These are phyloP conservation scores for Danio choprae DNA, from an alignment of 2,797 vertebrate genomes.

Conservation along the genomic window DNA sequence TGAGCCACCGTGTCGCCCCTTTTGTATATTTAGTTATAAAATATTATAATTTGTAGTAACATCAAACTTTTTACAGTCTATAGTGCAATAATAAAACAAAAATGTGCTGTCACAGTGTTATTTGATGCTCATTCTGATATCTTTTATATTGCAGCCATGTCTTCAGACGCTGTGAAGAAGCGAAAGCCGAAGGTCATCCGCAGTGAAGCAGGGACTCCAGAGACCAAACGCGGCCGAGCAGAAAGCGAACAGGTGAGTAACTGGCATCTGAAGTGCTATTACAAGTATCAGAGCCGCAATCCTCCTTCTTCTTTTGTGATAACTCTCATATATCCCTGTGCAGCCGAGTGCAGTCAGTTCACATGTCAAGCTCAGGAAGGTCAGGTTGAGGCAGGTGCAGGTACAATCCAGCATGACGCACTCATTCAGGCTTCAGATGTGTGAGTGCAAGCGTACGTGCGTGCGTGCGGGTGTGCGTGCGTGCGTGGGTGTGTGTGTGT, in stretches of 20 bases:
- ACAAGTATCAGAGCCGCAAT: background rate
- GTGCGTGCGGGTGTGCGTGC: background rate
- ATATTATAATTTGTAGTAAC: too few species aligned
- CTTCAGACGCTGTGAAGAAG: conserved; percentile 89
- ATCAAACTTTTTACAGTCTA: too few species aligned
- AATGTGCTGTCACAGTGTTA: background rate
- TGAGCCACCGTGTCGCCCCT: too few species aligned
- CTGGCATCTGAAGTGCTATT: background rate
- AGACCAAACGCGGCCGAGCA: conserved; percentile 84
- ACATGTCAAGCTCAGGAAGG: conserved; percentile 39
- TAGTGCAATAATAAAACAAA: too few species aligned
- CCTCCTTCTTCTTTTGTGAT: background rate
- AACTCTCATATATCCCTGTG: conserved; percentile 1
- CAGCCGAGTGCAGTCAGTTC: conserved; percentile 46
- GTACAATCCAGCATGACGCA: conserved; percentile 32
- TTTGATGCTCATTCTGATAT: background rate
- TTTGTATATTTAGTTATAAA: too few species aligned
- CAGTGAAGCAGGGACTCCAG: conserved; percentile 84
- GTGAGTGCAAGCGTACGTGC: background rate
- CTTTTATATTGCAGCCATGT: conserved; percentile 66
- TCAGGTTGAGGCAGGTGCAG: conserved; percentile 40
- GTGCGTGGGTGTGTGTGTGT: too few species aligned
- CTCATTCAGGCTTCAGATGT: conserved; percentile 29
- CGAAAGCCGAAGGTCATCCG: conserved; percentile 94
- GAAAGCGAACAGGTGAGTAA: conserved; percentile 85